Percentiles rank a stretch among this genome's conserved stretches.
These are phyloP conservation scores for Drosophila barbarae DNA, from an alignment of 2,888 invertebrate species.

Conservation along the genomic window DNA sequence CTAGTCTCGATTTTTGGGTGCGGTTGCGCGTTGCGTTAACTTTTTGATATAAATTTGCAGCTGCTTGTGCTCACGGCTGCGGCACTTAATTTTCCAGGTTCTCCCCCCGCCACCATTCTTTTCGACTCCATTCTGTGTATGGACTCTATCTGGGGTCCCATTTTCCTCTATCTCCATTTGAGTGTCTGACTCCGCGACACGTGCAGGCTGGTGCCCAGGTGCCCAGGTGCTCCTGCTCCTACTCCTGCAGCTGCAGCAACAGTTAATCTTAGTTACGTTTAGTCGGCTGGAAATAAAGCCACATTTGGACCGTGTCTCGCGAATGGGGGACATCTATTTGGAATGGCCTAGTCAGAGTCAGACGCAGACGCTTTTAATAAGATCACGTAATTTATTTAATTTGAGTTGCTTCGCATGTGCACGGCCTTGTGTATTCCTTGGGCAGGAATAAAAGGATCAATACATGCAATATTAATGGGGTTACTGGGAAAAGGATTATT, in stretches of 20 bases:
- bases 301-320: conserved; percentile 48
- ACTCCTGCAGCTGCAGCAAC: conserved; percentile 45
- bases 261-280: conserved; percentile 72
- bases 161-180: conserved; percentile 5
- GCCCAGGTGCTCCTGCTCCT: conserved; percentile 6
- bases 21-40: conserved; percentile 53
- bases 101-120: background rate
- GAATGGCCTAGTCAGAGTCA: conserved; percentile 13
- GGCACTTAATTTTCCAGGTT: conserved; percentile 60
- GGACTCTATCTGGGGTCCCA: conserved; percentile 9
- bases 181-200: conserved; percentile 44
- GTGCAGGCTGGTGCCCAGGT: conserved; percentile 30
- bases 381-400: conserved; percentile 73
- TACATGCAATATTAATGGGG: conserved; percentile 15
- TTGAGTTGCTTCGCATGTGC: conserved; percentile 37
- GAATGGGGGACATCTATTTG: conserved; percentile 15
- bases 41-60: conserved; percentile 66
- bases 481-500: background rate
- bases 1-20: conserved; percentile 55
- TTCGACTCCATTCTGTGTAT: background rate
- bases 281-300: conserved; percentile 66
- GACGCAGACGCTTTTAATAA: conserved; percentile 56
- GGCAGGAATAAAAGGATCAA: conserved; percentile 21
- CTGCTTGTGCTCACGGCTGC: conserved; percentile 32
- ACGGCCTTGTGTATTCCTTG: conserved; percentile 6